phyloP scores from a whole-genome alignment of 1,140 invertebrate genomes.

The Hestina assimilis region DNA sequence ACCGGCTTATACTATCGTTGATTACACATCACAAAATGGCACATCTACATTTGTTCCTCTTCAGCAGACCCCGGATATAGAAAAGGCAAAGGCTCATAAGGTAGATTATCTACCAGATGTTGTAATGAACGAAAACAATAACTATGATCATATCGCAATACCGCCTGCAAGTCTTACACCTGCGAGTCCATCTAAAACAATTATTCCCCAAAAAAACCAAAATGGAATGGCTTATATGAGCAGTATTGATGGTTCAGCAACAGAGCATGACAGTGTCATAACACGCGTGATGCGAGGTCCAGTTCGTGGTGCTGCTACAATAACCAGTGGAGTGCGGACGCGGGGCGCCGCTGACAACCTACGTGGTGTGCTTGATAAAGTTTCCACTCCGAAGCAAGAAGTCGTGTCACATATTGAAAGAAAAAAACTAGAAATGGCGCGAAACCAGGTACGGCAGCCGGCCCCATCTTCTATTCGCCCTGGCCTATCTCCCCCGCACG shows the following conservation, averaged over 20 bases:
- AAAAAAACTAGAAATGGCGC: conserved; percentile 43
- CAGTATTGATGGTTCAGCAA: conserved; percentile 45
- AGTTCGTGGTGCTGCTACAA: conserved; percentile 80
- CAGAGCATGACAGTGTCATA: conserved; percentile 79
- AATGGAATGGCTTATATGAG: conserved; percentile 39
- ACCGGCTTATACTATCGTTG: conserved; percentile 62
- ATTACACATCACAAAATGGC: conserved; percentile 60
- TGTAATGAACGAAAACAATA: conserved; percentile 56
- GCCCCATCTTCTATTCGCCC: conserved; percentile 42
- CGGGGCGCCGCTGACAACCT: conserved; percentile 78
- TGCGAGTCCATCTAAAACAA: conserved; percentile 29
- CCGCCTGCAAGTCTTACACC: conserved; percentile 26
- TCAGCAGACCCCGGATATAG: conserved; percentile 75
- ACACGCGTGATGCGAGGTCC: conserved; percentile 83
- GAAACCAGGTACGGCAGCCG: conserved; percentile 46
- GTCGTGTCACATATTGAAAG: conserved; percentile 54
- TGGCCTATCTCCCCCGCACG: conserved; percentile 68
- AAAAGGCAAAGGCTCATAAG: conserved; percentile 70
- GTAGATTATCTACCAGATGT: conserved; percentile 74
- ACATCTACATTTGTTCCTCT: conserved; percentile 68
- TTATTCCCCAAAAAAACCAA: conserved; percentile 28
- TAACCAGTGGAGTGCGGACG: conserved; percentile 70
- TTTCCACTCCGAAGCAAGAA: conserved; percentile 57
- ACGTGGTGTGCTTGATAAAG: conserved; percentile 72
- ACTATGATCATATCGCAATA: conserved; percentile 28